Conservation (phyloP, 2,113 vertebrate species). For the Choloepus hoffmanni region DNA sequence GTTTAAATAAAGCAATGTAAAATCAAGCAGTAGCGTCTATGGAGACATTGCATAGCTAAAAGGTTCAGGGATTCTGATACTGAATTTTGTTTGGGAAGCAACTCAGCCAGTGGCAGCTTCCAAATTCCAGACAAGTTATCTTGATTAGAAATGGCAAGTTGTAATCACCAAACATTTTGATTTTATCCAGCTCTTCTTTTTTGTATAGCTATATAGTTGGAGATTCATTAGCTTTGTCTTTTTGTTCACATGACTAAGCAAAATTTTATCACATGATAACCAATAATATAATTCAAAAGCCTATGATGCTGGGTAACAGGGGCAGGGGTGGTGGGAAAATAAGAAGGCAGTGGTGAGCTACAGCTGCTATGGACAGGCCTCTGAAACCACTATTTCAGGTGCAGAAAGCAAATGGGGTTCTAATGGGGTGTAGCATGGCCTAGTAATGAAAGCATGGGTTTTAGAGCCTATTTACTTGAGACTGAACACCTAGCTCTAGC, state of each 20-base stretch:
- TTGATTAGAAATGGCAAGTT: background rate
- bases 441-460: background rate
- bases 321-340: background rate
- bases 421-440: background rate
- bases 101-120: background rate
- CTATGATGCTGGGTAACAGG: background rate
- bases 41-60: background rate
- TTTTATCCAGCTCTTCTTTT: background rate
- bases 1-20: slow-evolving; percentile 41
- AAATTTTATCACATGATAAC: background rate
- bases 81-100: slow-evolving; percentile 44
- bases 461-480: background rate
- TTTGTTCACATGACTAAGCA: slow-evolving; percentile 21
- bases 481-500: background rate
- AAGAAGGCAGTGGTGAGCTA: background rate
- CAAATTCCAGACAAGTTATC: background rate
- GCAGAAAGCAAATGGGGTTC: background rate
- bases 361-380: accelerated
- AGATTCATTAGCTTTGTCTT: background rate
- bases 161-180: background rate
- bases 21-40: background rate
- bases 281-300: background rate
- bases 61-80: background rate
- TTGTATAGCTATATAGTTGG: background rate
- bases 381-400: background rate